Evolutionary conservation across 2,113 vertebrate genomes (phyloP).

Genomic region (Nasalis larvatus): DNA sequence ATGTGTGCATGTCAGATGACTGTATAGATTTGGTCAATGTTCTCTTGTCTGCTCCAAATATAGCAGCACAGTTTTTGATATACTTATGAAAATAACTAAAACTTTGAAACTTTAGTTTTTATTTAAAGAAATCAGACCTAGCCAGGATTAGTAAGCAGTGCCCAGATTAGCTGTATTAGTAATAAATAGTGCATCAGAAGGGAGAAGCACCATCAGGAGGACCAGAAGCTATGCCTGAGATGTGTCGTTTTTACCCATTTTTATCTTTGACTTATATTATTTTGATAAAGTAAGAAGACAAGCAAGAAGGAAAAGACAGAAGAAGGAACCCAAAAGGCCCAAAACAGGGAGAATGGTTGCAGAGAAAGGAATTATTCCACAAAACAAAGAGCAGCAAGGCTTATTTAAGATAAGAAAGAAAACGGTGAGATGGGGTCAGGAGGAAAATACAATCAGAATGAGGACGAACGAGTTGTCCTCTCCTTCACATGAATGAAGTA

Average conservation of each 20-base stretch:
- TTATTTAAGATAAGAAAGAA: background rate
- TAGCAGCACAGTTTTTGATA: background rate
- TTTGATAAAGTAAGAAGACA: background rate
- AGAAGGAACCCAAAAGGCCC: background rate
- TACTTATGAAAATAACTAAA: background rate
- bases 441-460: background rate
- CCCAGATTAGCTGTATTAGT: constrained; percentile 41
- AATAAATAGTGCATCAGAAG: constrained; percentile 51
- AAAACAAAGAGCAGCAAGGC: background rate
- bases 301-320: background rate
- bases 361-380: background rate
- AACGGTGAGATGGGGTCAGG: background rate
- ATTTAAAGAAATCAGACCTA: constrained; percentile 25
- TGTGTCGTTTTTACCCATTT: constrained; percentile 36
- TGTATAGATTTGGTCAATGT: background rate
- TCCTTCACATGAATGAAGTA: background rate
- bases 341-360: background rate
- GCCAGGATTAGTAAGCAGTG: background rate
- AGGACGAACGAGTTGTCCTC: background rate
- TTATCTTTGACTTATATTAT: constrained; percentile 13
- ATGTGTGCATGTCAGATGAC: background rate
- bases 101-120: constrained; percentile 12
- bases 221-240: constrained; percentile 4
- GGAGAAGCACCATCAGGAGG: background rate
- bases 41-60: background rate